Evolutionary conservation across 2,113 vertebrate species (phyloP).

Genomic region (Herpetotheres cachinnans): DNA sequence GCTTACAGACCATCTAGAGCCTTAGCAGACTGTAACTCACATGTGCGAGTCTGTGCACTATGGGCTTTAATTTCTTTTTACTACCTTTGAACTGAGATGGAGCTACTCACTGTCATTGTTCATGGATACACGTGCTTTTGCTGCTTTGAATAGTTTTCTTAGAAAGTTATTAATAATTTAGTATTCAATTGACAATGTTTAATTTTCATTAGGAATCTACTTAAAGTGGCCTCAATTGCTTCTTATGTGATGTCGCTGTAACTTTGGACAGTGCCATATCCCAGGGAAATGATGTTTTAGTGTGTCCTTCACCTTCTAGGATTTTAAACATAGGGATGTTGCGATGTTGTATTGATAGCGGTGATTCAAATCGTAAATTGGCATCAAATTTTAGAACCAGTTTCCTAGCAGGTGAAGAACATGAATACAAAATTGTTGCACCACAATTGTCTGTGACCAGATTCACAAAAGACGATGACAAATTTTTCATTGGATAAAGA

Average conservation of each 20-base stretch:
- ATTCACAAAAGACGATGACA: background rate
- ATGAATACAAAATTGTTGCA: background rate
- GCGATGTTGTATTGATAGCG: background rate
- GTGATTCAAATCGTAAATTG: background rate
- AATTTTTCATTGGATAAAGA: background rate
- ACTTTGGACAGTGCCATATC: background rate
- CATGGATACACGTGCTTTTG: background rate
- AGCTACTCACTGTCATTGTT: background rate
- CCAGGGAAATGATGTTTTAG: accelerated
- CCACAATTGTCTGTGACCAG: background rate
- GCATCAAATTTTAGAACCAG: background rate
- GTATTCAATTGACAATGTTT: background rate
- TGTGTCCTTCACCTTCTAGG: background rate
- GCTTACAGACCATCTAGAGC: background rate
- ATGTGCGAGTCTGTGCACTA: background rate
- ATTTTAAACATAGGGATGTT: background rate
- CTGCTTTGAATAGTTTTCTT: background rate
- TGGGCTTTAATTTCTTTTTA: background rate
- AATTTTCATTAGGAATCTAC: background rate
- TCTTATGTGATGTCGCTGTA: accelerated
- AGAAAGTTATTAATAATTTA: background rate
- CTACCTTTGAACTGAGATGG: background rate
- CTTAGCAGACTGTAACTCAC: background rate
- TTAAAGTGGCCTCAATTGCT: background rate
- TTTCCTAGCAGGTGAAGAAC: background rate